Evolutionary conservation across 2,797 vertebrate species (phyloP), one percentile per base, ranked within the genome.

Genomic region (Hemibagrus guttatus): DNA sequence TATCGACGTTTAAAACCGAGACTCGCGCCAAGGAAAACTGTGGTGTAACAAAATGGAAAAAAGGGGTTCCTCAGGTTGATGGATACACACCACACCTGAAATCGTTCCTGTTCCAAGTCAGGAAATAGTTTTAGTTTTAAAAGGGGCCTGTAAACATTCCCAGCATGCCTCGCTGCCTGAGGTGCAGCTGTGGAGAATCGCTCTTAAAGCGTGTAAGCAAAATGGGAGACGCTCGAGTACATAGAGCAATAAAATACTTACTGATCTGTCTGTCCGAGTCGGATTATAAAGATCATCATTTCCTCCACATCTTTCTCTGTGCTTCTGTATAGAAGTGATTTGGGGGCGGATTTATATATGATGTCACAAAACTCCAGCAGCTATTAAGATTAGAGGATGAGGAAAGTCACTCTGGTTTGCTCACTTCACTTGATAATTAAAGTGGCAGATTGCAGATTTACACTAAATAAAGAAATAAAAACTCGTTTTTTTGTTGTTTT

Each of bases 101-200:
- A 61, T n/a, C 42, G 56, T 79, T 84, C 28, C 61, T 54, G 80
- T 83, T 66, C 79, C 54, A 83, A 58, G 63, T 69, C 85, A 87
- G 83, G 85, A 86, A 83, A 87, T 81, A 49, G 39, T 86, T 83
- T 83, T n/a, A 46, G 42, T 71, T 64, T 85, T 74, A 72, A 85
- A 89, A 84, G 78, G 64, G 28, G 64, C 64, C 83, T 90, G 56
- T 87, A 81, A 89, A 89, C 84, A 81, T 87, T 88, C 81, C 76
- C 84, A 83, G 78, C 83, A 39, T 87, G 75, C 63, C 59, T 56
- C 66, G 26, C 61, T 75, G 31, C 61, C 68, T 39, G 39, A 80
- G 52, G 63, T 75, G 31, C 72, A 63, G 52, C 72, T 28, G 31
- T 21, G 21, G 28, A 72, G 46, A 75, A 54, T 12, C 46, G 21